Evolutionary conservation across 1,140 invertebrate species (phyloP), one percentile per base, ranked within the genome.

Genomic region (Panagrolaimus sp.): DNA sequence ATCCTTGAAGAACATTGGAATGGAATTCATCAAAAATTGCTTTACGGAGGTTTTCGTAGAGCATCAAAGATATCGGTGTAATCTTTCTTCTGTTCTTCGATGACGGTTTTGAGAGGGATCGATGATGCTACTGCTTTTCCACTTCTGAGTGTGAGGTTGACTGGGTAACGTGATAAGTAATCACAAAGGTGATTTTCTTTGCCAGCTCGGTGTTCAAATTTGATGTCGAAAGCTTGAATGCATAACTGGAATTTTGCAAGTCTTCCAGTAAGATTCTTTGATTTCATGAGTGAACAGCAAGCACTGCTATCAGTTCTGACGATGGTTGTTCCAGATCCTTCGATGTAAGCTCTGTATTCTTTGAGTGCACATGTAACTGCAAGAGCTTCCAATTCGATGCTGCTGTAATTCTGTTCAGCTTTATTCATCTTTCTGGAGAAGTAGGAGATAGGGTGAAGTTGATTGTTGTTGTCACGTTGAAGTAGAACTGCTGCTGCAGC

Each of bases 381-480:
- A 21, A 71, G 21, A 5, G 70, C 70, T 71, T 71, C 70, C n/a
- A 71, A 63, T 46, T 71, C 69, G 0, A 71, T 63, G 15, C 38
- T n/a, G n/a, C 32, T 14, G 28, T 71, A 71, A 14, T 63, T 52
- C 46, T 63, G 43, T 32, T 71, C 70, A 14, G 73, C 70, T 48
- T 71, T 71, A 21, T 68, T 71, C 15, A 71, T 17, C 1, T 43
- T 63, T 44, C 70, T 12, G 9, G 45, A 55, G 24, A 24, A 62
- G 24, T 62, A 71, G 12, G 55, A 43, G 21, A 71, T 52, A 12
- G 69, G 69, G 32, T 71, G 69, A 28, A 62, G 15, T 62, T 71
- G 64, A 1, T 38, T 52, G 1, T 69, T 14, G 1, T 1, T 7
- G 26, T 69, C 67, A 43, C 67, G n/a, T 68, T 69, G 68, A 10